These are phyloP conservation scores for Dendrolimus pini DNA, from an alignment of 2,888 invertebrate genomes.

Conservation along the genomic window DNA sequence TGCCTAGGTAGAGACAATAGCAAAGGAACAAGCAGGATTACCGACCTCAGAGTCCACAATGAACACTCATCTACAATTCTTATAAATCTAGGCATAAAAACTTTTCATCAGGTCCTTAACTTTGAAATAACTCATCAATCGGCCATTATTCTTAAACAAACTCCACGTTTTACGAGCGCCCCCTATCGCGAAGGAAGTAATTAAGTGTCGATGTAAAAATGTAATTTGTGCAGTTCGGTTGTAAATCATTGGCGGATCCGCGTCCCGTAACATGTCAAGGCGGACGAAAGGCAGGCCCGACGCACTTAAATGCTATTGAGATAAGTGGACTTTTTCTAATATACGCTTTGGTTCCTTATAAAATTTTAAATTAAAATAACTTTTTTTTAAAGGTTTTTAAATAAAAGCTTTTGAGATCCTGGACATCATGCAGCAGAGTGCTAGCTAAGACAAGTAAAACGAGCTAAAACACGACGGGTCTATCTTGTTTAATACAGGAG, in stretches of 20 bases:
- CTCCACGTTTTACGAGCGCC: constrained; percentile 20
- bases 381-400: too few species aligned
- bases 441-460: too few species aligned
- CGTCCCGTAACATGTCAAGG: constrained; percentile 19
- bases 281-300: constrained; percentile 17
- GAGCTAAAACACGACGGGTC: too few species aligned
- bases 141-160: constrained; percentile 1
- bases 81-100: background rate
- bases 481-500: too few species aligned
- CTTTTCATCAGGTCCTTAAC: background rate
- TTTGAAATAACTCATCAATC: background rate
- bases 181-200: constrained; percentile 23
- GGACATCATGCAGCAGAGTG: too few species aligned
- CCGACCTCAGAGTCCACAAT: too few species aligned
- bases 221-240: constrained; percentile 20
- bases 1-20: too few species aligned
- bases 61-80: too few species aligned
- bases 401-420: too few species aligned
- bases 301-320: background rate
- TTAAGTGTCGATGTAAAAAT: constrained; percentile 24
- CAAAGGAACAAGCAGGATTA: too few species aligned
- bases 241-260: constrained; percentile 20
- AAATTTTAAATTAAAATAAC: background rate
- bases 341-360: constrained; percentile 1
- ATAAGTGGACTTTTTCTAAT: background rate